Evolutionary conservation across 2,113 vertebrate species (phyloP).

Genomic region (Mastomys coucha): DNA sequence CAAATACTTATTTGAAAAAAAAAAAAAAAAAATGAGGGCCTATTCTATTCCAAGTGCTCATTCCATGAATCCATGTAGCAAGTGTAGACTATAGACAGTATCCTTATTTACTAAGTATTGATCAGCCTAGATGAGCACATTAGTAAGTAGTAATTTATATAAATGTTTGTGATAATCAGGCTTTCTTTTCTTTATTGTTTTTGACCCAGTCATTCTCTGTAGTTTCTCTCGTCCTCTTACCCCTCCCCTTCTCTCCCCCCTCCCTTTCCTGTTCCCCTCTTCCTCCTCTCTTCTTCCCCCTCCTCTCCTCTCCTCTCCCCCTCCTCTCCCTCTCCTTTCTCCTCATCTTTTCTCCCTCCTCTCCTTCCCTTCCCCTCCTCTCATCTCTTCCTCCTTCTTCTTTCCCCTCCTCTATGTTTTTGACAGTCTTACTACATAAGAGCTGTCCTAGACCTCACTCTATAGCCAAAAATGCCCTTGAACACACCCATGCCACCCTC

Average conservation of each 20-base stretch:
- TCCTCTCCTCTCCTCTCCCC: no score
- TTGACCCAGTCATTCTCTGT: not conserved
- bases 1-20: not conserved
- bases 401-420: not conserved
- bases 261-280: no score
- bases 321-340: not conserved
- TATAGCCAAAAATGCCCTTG: not conserved
- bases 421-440: not conserved
- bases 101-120: not conserved
- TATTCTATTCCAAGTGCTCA: not conserved
- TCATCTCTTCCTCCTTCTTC: not conserved
- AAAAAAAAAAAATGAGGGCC: not conserved
- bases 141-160: not conserved
- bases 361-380: no score
- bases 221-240: not conserved
- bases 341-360: not conserved
- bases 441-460: not conserved
- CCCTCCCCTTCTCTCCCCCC: fast-evolving
- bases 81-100: not conserved
- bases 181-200: not conserved
- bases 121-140: not conserved
- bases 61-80: not conserved
- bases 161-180: conserved; percentile 9
- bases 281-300: fast-evolving
- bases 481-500: not conserved